Evolutionary conservation across 2,113 vertebrate species (phyloP), one percentile per base, ranked within the genome.

Genomic region (Talpa occidentalis): DNA sequence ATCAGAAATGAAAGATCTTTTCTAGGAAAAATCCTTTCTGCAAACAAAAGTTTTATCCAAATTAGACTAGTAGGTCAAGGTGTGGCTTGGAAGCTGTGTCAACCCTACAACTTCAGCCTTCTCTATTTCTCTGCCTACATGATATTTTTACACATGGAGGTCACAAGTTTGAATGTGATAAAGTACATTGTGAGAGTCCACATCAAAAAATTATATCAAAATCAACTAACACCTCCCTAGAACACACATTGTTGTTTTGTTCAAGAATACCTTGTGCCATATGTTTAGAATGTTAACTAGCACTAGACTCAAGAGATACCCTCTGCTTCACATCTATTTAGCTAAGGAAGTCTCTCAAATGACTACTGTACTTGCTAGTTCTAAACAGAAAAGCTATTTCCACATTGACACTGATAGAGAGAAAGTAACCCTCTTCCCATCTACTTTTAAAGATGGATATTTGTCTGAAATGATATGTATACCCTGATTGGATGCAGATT

Each of bases 271-370:
- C 95, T 60, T 30, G 74, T 73, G 95, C 96, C 97, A 97, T 93
- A 94, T 96, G 94, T 94, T 96, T 94, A 95, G 93, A 88, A 94
- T 92, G 62, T 87, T 95, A 94, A 91, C 85, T 92, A 92, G 88
- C 83, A 95, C 95, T 47, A 96, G 86, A 93, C 97, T 96, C 85
- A 93, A 95, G 93, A 91, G 93, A 94, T 79, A 96, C 91, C 92
- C 96, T 97, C 97, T 85, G 89, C 93, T 82, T 98, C 96, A 97
- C 94, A 97, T 92, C 96, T 97, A 95, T 97, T 97, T 97, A 98
- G 97, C 94, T 91, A 0, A 93, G 96, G 97, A 98, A 93, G 95
- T 93, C 93, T 96, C 91, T 95, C 93, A 92, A 96, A 96, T 93
- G 95, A 92, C 96, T 90, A 94, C 72, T 95, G 88, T 96, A 96